A percentile compares a stretch with the other conserved stretches of the same genome.
Evolutionary conservation across 2,113 vertebrate genomes (phyloP).

Genomic region (Oncorhynchus clarkii): DNA sequence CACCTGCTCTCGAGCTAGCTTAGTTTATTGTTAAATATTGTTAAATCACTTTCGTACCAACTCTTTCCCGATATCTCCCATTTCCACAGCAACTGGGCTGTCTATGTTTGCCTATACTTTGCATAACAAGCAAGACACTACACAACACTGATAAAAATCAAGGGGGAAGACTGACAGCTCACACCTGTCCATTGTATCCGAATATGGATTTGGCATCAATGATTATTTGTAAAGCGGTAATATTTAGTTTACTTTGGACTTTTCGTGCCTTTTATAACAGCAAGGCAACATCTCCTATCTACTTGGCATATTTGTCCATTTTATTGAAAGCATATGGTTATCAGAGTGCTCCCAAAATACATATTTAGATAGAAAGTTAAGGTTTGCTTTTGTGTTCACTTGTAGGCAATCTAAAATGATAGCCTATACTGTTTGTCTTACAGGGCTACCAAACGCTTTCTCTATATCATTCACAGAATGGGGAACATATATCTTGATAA

Average conservation of each 20-base stretch:
- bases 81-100: constrained; percentile 85
- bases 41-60: constrained; percentile 85
- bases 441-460: constrained; percentile 56
- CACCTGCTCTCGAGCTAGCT: constrained; percentile 91
- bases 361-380: constrained; percentile 92
- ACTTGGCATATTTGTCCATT: constrained; percentile 90
- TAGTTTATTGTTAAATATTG: constrained; percentile 97
- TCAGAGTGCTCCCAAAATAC: constrained; percentile 82
- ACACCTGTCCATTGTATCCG: constrained; percentile 86
- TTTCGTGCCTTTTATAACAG: constrained; percentile 91
- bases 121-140: constrained; percentile 94
- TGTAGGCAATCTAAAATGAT: constrained; percentile 66
- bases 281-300: constrained; percentile 90
- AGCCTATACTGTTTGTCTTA: constrained; percentile 52
- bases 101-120: constrained; percentile 94
- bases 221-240: constrained; percentile 86
- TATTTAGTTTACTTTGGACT: constrained; percentile 94
- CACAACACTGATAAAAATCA: constrained; percentile 90
- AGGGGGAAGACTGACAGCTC: constrained; percentile 70
- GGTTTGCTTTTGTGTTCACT: constrained; percentile 75
- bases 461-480: constrained; percentile 42
- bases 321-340: constrained; percentile 99
- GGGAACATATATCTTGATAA: constrained; percentile 47
- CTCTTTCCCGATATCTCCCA: constrained; percentile 88
- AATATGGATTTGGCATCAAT: constrained; percentile 78